Base-by-base conservation (phyloP, 2,888 invertebrate genomes). In the Euzophera pinguis region DNA sequence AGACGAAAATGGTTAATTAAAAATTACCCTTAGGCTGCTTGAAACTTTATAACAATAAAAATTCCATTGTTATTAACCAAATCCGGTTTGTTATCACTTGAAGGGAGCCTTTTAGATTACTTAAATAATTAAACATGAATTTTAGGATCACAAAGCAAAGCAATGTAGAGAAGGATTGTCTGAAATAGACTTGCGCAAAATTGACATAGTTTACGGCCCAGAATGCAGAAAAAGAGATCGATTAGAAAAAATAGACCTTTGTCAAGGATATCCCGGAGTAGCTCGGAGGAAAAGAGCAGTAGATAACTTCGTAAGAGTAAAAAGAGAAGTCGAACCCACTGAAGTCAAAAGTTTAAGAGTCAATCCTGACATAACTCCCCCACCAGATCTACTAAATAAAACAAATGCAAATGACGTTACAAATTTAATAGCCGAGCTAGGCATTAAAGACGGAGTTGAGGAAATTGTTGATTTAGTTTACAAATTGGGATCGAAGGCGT, bases 351-450 rank as follows among this genome's bases (percentile, higher is more conserved):
- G 72, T 53, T 59, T 88, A 22, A 65, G 88, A 52, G 79, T 85
- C 0, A 89, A 88, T 39, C 73, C 76, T 0, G 65, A 84, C 3
- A 88, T 88, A 4, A 87, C 81, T 0, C 78, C 82, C 1, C 83
- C 86, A 0, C 71, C 78, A 0, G 56, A 58, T 10, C 16, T 12
- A 5, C 12, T 47, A 12, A 47, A 53, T 7, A 41, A 57, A 1
- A 34, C 60, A 0, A 29, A 34, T 13, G 27, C 29, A 8, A 3
- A 13, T 1, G 32, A 55, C 9, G 53, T 57, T 3, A 0, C 66
- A 0, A 52, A 56, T 1, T 42, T 22, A 1, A 12, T 84, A 0
- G 63, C 61, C 34, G 62, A 71, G 3, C 48, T 85, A n/a, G 78
- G 74, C 0, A 71, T 87, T 0, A 64, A 65, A 22, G 53, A 67